Base-by-base conservation (phyloP, 2,113 vertebrate genomes). In the Pseudolaguvia tuberculata region DNA sequence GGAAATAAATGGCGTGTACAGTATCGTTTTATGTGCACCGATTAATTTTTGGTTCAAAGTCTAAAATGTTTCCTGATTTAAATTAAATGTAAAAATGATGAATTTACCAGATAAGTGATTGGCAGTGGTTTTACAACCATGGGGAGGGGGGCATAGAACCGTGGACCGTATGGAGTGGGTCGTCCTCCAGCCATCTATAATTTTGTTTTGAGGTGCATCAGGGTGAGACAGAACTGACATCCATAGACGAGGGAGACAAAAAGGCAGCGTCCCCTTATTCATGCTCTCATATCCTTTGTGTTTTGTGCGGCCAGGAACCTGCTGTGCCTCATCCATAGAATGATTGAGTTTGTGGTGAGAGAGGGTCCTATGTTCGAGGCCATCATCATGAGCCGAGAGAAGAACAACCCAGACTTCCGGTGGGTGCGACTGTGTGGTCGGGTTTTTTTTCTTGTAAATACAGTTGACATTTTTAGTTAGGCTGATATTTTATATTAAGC, bases 291-390 rank as follows among this genome's bases (percentile, higher is more conserved):
- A 48, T 31, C 52, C 0, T 81, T 57, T 83, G 47, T 82, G 63
- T 79, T 65, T 84, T 63, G 39, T 66, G 73, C 86, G 52, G 27
- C 14, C 85, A 93, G 92, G 87, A 91, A 88, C 83, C 85, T 92
- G 56, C 84, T 92, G 79, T 87, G 90, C 83, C 86, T 90, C 53
- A 91, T 93, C 70, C 92, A 93, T 86, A 89, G 92, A 81, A 93
- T 91, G 91, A 88, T 93, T 81, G 92, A 93, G 87, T 93, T 92
- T 89, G 92, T 93, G 86, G 92, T 93, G 82, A 89, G 92, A 84
- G 92, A 93, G 81, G 92, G 92, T 53, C 91, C 91, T 4, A 83
- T 91, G 82, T 93, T 93, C 81, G 92, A 93, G 87, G 92, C 92
- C 77, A 87, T 93, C 61, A 92, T 93, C 65, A 93, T 93, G 92